A percentile compares a stretch with the other conserved stretches of the same genome.
Evolutionary conservation across 2,797 vertebrate species (phyloP).

Genomic region (Microcaecilia unicolor): DNA sequence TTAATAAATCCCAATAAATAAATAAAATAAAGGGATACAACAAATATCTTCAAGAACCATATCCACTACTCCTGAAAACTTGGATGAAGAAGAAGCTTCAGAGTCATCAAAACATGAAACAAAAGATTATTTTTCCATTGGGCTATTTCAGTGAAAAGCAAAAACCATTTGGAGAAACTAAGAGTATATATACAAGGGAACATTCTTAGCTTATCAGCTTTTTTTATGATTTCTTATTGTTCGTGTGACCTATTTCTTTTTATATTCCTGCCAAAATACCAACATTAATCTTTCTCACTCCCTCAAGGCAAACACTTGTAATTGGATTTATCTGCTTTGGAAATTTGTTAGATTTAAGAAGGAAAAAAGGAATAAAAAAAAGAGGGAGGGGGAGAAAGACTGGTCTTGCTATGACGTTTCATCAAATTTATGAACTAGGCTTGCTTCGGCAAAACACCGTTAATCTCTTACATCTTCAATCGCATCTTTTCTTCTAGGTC

Average conservation of each 20-base stretch:
- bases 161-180: no score
- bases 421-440: not conserved
- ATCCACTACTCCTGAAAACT: no score
- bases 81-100: no score
- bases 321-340: slow-evolving; percentile 71
- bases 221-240: slow-evolving; percentile 48
- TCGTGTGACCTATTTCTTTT: slow-evolving; percentile 68
- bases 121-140: no score
- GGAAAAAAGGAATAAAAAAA: no score
- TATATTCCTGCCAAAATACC: slow-evolving; percentile 65
- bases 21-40: no score
- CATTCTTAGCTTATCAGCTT: slow-evolving; percentile 13
- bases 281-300: slow-evolving; percentile 62
- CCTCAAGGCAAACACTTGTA: slow-evolving; percentile 63
- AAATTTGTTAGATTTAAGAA: slow-evolving; percentile 55
- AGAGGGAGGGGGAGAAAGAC: no score
- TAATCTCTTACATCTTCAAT: slow-evolving; percentile 8
- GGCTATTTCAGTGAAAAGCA: no score
- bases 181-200: no score
- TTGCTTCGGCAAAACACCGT: not conserved
- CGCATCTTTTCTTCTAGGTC: not conserved
- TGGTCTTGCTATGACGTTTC: not conserved
- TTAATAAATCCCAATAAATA: no score
- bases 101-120: no score
- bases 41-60: no score